These are phyloP conservation scores for Falco columbarius DNA, from an alignment of 2,797 vertebrate species.

Conservation along the genomic window DNA sequence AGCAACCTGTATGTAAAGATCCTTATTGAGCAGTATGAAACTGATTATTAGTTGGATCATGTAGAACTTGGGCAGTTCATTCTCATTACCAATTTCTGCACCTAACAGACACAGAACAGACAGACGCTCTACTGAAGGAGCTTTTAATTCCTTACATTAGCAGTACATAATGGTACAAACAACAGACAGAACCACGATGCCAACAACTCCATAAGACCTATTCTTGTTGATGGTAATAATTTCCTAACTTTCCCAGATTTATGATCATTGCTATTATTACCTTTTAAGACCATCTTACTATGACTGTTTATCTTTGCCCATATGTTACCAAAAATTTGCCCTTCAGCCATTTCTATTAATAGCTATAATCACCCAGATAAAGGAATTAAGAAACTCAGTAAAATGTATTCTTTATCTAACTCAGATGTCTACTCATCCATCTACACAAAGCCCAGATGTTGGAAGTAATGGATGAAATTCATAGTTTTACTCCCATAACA, in stretches of 20 bases:
- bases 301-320: neutral
- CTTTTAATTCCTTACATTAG: neutral
- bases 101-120: neutral
- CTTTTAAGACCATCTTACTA: neutral
- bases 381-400: neutral
- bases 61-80: neutral
- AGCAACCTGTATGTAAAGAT: neutral
- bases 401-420: neutral
- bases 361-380: neutral
- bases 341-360: neutral
- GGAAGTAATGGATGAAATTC: neutral
- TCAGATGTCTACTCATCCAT: neutral
- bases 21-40: neutral
- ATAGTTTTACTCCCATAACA: neutral
- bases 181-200: neutral
- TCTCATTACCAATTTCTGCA: neutral
- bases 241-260: neutral
- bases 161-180: neutral
- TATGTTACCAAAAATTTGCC: neutral
- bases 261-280: neutral
- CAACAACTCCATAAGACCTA: neutral
- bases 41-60: neutral
- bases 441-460: neutral
- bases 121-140: neutral
- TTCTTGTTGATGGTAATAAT: neutral